These are phyloP conservation scores for Prolemur simus DNA, from an alignment of 2,113 vertebrate species.

Conservation along the genomic window DNA sequence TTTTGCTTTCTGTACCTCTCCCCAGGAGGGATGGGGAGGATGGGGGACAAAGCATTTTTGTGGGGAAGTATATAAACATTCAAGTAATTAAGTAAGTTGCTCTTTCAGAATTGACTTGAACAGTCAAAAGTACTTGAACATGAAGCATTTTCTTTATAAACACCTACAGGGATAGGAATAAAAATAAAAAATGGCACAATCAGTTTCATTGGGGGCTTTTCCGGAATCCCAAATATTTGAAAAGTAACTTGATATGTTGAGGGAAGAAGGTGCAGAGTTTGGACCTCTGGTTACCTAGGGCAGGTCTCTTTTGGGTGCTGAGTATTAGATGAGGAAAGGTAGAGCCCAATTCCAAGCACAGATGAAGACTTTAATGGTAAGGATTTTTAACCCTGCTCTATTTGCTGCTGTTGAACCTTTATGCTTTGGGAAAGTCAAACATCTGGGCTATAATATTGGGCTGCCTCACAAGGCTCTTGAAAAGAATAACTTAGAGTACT, in stretches of 20 bases:
- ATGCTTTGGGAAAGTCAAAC: not conserved
- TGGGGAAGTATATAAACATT: not conserved
- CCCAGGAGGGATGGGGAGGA: not conserved
- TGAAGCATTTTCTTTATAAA: conserved; percentile 50
- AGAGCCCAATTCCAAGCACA: not conserved
- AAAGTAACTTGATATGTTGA: not conserved
- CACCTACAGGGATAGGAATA: not conserved
- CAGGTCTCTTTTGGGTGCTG: not conserved
- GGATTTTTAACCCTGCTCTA: not conserved
- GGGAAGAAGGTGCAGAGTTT: not conserved
- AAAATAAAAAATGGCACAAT: conserved; percentile 36
- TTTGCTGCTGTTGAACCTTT: not conserved
- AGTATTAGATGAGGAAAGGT: not conserved
- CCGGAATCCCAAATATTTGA: conserved; percentile 30
- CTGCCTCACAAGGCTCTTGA: not conserved
- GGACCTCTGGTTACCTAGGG: not conserved
- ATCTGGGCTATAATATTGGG: not conserved
- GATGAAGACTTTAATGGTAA: not conserved
- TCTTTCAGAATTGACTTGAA: conserved; percentile 40
- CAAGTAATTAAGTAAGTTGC: not conserved
- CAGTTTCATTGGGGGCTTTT: not conserved
- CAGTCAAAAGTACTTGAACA: not conserved
- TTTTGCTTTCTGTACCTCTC: not conserved
- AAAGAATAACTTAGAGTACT: not conserved
- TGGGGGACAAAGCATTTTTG: not conserved